Percentiles rank a stretch among this genome's conserved stretches.
Evolutionary conservation across 1,140 invertebrate species (phyloP).

Genomic region (Drosophila arizonae): DNA sequence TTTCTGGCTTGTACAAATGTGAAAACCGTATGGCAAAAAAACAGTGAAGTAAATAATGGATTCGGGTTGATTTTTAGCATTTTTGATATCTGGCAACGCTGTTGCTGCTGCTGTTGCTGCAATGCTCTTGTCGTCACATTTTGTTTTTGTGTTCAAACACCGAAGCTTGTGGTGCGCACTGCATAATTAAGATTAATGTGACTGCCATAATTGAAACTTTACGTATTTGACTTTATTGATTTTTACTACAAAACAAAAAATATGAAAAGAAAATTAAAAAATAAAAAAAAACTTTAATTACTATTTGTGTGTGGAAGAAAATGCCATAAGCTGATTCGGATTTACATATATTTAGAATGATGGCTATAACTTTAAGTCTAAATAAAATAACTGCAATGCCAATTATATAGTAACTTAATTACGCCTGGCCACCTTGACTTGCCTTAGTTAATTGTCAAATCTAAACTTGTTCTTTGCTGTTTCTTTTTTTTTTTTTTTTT

Average conservation of each 20-base stretch:
- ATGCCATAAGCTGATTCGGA: background rate
- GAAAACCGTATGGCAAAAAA: constrained; percentile 17
- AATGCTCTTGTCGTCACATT: constrained; percentile 53
- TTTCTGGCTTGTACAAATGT: constrained; percentile 54
- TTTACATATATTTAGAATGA: background rate
- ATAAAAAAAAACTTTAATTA: background rate
- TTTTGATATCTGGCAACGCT: constrained; percentile 67
- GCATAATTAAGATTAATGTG: constrained; percentile 48
- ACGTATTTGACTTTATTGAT: constrained; percentile 7
- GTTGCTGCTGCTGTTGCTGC: constrained; percentile 24
- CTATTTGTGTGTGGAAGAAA: background rate
- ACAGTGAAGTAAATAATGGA: constrained; percentile 9
- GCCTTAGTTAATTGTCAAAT: constrained; percentile 11
- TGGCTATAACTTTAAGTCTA: background rate
- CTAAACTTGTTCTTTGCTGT: background rate
- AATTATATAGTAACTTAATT: constrained; percentile 20
- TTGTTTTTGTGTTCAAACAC: constrained; percentile 8
- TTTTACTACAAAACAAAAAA: constrained; percentile 5
- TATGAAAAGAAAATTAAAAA: background rate
- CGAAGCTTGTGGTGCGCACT: constrained; percentile 25
- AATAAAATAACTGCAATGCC: constrained; percentile 5
- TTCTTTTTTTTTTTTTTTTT: no score
- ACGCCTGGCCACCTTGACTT: constrained; percentile 26
- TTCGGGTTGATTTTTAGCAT: constrained; percentile 36
- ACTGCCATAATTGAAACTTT: constrained; percentile 13